Base-by-base conservation (phyloP, 2,888 invertebrate genomes). In the Yponomeuta cagnagella region DNA sequence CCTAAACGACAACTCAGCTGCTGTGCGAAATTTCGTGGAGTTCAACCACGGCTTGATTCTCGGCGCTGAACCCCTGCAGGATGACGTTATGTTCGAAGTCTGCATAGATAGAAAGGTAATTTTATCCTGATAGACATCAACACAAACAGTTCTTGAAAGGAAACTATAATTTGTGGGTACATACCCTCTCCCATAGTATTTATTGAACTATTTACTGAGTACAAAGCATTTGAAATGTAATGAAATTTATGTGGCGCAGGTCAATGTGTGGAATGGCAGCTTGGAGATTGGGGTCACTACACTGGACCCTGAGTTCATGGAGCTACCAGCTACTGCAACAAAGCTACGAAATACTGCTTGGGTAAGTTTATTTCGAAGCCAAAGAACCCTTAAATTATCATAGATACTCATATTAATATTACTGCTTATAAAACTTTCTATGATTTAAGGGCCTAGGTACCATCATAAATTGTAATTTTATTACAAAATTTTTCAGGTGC, bases 241-340 rank as follows among this genome's bases (percentile, higher is more conserved):
- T 15, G 0, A 58, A 2, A 15, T 58, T 12, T 8, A 15, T 58
- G 52, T 58, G 15, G 6, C 81, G 43, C 76, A 97, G 97, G 95
- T 96, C 73, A 95, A 95, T 86, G 95, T 96, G 81, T 98, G 98
- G 98, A 97, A 98, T 71, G 98, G 98, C 0, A 97, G 97, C 2
- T 96, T 98, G 68, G 98, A 98, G 92, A 96, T 97, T 83, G 97
- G 97, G 63, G 97, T 97, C 0, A 98, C 98, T 0, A 97, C 97
- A 0, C 96, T 98, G 82, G 96, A 96, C 74, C 98, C 98, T 0
- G 95, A 95, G 67, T 96, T 96, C 79, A 91, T 97, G 75, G 97
- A 98, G 77, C 97, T 97, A 85, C 98, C 98, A 58, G 94, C 96
- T 9, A 96, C 96, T 81, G 96, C 97, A 10, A 95, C 95, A 12